Conservation (phyloP, 2,888 invertebrate genomes). For the Nymphalis polychloros region DNA sequence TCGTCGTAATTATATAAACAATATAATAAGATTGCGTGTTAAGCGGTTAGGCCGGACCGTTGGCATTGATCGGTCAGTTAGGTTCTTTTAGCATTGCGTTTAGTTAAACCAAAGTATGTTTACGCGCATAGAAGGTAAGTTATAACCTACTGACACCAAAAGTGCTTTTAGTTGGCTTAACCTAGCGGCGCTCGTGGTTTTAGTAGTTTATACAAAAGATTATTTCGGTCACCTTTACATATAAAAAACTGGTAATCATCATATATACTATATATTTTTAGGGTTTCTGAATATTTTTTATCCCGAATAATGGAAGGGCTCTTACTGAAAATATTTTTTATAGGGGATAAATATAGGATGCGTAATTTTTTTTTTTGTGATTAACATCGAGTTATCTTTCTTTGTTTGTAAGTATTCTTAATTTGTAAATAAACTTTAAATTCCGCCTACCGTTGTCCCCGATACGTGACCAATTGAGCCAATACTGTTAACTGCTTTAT, state of each 20-base stretch:
- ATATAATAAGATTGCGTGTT: neutral
- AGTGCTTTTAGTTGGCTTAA: neutral
- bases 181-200: neutral
- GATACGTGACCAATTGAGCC: slow-evolving; percentile 52
- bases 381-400: neutral
- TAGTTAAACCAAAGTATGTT: slow-evolving; percentile 2
- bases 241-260: no score
- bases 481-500: slow-evolving; percentile 52
- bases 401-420: neutral
- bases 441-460: slow-evolving; percentile 22
- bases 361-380: neutral
- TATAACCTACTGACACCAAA: slow-evolving; percentile 6
- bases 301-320: no score
- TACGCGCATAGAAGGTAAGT: neutral
- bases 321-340: no score
- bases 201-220: neutral
- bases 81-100: neutral
- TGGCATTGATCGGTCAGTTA: neutral
- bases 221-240: neutral
- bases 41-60: neutral
- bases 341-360: no score
- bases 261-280: no score
- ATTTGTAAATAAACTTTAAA: slow-evolving; percentile 19
- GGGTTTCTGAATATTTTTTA: no score
- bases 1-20: neutral